Conservation (phyloP, 2,113 vertebrate genomes). For the Onychostoma macrolepis region DNA sequence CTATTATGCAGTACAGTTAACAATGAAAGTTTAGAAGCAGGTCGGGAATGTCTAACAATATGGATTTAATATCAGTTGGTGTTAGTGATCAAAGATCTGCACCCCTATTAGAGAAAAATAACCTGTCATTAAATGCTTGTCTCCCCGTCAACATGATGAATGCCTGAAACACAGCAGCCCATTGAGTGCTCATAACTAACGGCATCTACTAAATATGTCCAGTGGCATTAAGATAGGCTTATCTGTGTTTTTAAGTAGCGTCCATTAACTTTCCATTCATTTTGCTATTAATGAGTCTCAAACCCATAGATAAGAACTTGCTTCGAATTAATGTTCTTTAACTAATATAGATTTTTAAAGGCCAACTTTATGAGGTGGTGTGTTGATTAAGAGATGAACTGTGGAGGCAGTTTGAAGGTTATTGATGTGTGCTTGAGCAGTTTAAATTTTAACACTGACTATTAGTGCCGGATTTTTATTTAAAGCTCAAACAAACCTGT, state of each 20-base stretch:
- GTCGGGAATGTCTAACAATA: background rate
- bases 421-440: conserved; percentile 22
- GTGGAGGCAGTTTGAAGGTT: conserved; percentile 4
- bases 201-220: conserved; percentile 14
- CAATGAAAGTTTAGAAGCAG: background rate
- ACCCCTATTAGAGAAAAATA: background rate
- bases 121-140: background rate
- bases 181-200: conserved; percentile 26
- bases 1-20: background rate
- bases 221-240: background rate
- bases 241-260: conserved; percentile 17
- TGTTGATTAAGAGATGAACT: background rate
- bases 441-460: conserved; percentile 32
- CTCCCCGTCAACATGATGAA: background rate
- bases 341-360: conserved; percentile 41
- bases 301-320: conserved; percentile 23
- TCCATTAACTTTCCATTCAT: conserved; percentile 28
- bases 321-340: conserved; percentile 37
- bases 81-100: background rate
- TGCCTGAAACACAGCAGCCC: background rate
- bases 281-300: conserved; percentile 25
- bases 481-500: conserved; percentile 22
- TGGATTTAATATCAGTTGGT: background rate
- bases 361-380: conserved; percentile 2
- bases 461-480: background rate